phyloP scores from a whole-genome alignment of 2,113 vertebrate genomes.

The Scophthalmus maximus region DNA sequence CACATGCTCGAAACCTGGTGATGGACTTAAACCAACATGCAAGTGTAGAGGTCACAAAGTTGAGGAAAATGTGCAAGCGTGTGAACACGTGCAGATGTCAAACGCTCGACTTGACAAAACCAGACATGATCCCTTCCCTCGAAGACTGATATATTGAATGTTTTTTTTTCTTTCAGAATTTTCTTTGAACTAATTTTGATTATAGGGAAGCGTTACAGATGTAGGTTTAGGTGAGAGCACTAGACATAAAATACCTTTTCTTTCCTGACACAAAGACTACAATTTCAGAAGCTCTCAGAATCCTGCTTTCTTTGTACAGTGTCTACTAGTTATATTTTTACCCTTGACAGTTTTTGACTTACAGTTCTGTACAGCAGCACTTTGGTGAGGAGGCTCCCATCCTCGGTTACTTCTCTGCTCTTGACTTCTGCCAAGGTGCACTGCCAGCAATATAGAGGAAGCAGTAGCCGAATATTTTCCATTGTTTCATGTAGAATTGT shows the following conservation, averaged over 20 bases:
- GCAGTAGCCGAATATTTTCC: conserved; percentile 49
- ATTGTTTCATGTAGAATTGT: conserved; percentile 37
- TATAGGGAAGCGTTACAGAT: not conserved
- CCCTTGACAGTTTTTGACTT: not conserved
- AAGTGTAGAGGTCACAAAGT: conserved; percentile 1
- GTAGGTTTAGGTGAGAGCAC: not conserved
- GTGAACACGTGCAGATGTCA: conserved; percentile 25
- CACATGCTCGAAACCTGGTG: conserved; percentile 15
- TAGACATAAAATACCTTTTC: not conserved
- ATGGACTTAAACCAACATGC: not conserved
- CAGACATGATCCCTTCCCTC: not conserved
- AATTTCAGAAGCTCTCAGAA: not conserved
- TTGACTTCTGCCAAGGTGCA: conserved; percentile 18
- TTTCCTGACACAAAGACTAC: not conserved
- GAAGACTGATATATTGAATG: not conserved
- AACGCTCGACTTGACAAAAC: not conserved
- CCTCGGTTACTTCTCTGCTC: not conserved
- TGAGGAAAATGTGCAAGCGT: conserved; percentile 3
- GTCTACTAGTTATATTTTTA: not conserved
- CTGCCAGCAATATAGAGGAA: conserved; percentile 31
- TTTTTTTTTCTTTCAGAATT: too few relatives aligned
- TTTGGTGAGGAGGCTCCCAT: conserved; percentile 11
- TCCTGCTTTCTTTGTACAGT: not conserved
- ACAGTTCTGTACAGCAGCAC: not conserved
- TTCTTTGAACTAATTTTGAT: too few relatives aligned